Evolutionary conservation across 1,140 invertebrate genomes (phyloP).

Genomic region (Stegodyphus dumicola): DNA sequence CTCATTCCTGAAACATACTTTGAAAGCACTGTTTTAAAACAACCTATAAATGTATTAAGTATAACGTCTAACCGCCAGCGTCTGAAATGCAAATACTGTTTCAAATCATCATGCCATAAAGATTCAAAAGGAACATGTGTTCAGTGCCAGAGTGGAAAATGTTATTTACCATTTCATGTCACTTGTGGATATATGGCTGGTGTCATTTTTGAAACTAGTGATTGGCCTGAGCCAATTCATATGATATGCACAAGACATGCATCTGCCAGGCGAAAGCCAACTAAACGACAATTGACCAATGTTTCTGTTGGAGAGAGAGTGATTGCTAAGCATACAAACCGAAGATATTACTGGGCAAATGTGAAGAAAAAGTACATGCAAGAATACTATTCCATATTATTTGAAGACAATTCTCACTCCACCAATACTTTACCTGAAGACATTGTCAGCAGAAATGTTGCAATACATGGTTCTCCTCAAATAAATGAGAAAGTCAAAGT

Average conservation of each 20-base stretch:
- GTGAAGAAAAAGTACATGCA: constrained; percentile 71
- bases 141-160: constrained; percentile 69
- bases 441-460: constrained; percentile 68
- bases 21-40: constrained; percentile 66
- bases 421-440: constrained; percentile 70
- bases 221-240: constrained; percentile 70
- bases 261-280: constrained; percentile 18
- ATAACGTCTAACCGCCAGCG: constrained; percentile 59
- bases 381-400: constrained; percentile 75
- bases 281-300: constrained; percentile 53
- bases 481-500: constrained; percentile 71
- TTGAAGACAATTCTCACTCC: constrained; percentile 76
- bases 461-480: constrained; percentile 67
- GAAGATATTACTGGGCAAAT: constrained; percentile 74
- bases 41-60: constrained; percentile 69
- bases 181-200: constrained; percentile 71
- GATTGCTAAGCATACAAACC: constrained; percentile 75
- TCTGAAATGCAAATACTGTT: constrained; percentile 64
- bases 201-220: constrained; percentile 68
- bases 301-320: constrained; percentile 70
- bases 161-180: constrained; percentile 70
- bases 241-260: constrained; percentile 70
- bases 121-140: constrained; percentile 66
- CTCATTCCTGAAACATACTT: constrained; percentile 69
- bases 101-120: constrained; percentile 19